A percentile compares a stretch with the other conserved stretches of the same genome.
Evolutionary conservation across 2,888 invertebrate genomes (phyloP).

Genomic region (Mesoligia furuncula): DNA sequence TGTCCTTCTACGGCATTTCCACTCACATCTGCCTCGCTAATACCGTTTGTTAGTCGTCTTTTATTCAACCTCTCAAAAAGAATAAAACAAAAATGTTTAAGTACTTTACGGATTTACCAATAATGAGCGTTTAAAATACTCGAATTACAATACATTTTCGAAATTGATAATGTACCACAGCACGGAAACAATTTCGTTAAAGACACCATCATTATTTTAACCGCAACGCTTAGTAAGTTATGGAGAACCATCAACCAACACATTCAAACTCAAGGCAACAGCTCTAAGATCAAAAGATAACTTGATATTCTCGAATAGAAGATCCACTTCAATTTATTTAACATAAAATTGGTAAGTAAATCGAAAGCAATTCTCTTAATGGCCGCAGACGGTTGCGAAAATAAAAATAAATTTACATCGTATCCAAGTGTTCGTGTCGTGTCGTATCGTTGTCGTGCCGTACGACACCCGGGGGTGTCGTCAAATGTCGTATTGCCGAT

Average conservation of each 20-base stretch:
- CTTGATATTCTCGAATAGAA: constrained; percentile 42
- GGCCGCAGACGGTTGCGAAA: constrained; percentile 72
- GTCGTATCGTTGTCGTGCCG: constrained; percentile 67
- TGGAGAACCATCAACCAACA: neutral
- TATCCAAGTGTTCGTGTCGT: constrained; percentile 55
- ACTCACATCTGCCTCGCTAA: no score
- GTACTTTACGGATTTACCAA: neutral
- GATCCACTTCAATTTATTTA: constrained; percentile 60
- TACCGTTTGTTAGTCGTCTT: neutral
- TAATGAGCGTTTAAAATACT: neutral
- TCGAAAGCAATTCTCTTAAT: constrained; percentile 82
- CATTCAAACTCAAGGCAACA: constrained; percentile 6
- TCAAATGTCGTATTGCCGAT: constrained; percentile 70
- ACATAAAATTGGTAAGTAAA: constrained; percentile 70
- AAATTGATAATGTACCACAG: no score
- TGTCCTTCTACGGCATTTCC: no score
- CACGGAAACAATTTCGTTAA: neutral
- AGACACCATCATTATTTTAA: neutral
- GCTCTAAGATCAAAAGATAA: constrained; percentile 48
- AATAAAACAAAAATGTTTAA: no score
- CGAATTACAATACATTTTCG: neutral
- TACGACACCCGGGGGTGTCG: constrained; percentile 82
- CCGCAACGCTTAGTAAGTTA: neutral
- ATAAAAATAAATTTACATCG: constrained; percentile 83
- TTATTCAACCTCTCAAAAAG: no score